Evolutionary conservation across 2,888 invertebrate genomes (phyloP).

Genomic region (Metopia argyrocephala): DNA sequence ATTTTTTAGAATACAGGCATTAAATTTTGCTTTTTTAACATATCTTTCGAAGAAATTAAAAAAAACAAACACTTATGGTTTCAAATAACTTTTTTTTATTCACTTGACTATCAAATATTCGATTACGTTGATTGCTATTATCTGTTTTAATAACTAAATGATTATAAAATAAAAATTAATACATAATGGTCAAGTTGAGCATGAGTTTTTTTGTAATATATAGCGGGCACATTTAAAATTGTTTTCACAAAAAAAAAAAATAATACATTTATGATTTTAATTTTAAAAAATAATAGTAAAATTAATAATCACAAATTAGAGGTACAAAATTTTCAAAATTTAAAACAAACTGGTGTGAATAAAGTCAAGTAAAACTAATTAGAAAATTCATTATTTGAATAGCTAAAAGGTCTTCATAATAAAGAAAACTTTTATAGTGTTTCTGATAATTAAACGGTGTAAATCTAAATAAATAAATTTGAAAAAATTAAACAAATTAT

Average conservation of each 20-base stretch:
- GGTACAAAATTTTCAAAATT: background rate
- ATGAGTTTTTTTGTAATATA: background rate
- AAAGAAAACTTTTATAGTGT: background rate
- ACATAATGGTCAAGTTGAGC: background rate
- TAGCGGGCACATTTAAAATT: background rate
- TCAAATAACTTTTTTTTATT: conserved; percentile 49
- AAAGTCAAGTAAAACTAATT: conserved; percentile 41
- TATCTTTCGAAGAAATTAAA: background rate
- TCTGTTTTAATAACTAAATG: background rate
- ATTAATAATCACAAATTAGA: background rate
- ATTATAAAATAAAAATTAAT: conserved; percentile 6
- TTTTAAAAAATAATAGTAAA: background rate
- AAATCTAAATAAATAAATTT: conserved; percentile 23
- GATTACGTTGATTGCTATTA: background rate
- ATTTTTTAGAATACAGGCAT: too few relatives aligned
- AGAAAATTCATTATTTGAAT: conserved; percentile 28
- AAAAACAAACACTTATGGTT: background rate
- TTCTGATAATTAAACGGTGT: background rate
- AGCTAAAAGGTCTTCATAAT: background rate
- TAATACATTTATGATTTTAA: background rate
- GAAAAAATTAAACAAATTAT: conserved; percentile 16
- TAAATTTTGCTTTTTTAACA: too few relatives aligned
- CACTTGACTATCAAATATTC: conserved; percentile 55
- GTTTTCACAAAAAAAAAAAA: background rate
- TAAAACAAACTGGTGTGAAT: background rate